Base-by-base conservation (phyloP, 2,113 vertebrate species). In the Corvus hawaiiensis region DNA sequence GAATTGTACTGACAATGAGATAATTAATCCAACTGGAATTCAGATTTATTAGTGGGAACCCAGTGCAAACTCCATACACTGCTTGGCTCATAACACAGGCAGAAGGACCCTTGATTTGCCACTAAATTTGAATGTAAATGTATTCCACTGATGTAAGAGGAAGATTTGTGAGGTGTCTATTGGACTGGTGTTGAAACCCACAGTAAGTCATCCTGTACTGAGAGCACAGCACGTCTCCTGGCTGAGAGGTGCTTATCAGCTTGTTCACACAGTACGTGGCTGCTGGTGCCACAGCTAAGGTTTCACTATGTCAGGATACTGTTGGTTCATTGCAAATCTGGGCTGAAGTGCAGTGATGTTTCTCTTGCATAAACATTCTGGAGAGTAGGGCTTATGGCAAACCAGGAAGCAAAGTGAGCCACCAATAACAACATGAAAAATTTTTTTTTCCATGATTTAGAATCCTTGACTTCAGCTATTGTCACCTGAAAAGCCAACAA, bases 261-360 rank as follows among this genome's bases (percentile, higher is more conserved):
- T 39, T 56, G 6, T 10, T 35, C 21, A 27, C 1, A 0, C 0
- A 24, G 35, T 68, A 28, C 0, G 0, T 13, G 44, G 28, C 26
- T 75, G 33, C n/a, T 74, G 56, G 22, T 39, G 33, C 16, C 44
- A 6, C 8, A 16, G 11, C 12, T 71, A 43, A 43, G 8, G 10
- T 39, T 75, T 59, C 61, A 23, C 43, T 49, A 13, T 39, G 17
- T 28, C 58, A 61, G 13, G 3, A 18, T 33, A 16, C 4, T 22
- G 3, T 0, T 56, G 22, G 24, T 28, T 73, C 54, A n/a, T 9
- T 56, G 30, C 13, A 61, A 61, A 35, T 30, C 18, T 3, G 4
- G 18, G 33, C 33, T 84, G 54, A 80, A 41, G 4, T 28, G 3
- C 41, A 55, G 8, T 44, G 35, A 30, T 1, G 2, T 6, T 8